Base-by-base conservation (phyloP, 2,888 invertebrate genomes). In the Chymomyza caudatula region DNA sequence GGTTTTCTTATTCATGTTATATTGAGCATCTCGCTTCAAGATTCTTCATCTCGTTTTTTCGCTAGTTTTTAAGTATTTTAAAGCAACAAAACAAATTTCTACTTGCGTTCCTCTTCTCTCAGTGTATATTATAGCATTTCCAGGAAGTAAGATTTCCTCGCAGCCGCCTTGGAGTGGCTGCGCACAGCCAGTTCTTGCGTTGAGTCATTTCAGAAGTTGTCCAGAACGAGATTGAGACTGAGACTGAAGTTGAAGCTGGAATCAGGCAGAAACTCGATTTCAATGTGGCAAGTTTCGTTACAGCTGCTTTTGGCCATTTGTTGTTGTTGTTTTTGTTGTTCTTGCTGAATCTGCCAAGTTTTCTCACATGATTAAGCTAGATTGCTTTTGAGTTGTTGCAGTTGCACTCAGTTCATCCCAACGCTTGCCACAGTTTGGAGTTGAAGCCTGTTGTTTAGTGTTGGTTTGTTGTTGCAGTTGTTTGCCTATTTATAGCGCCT, bases 281-380 rank as follows among this genome's bases (percentile, higher is more conserved):
- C 73, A 68, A 63, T 56, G 62, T 57, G 57, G 6, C 8, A 13
- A 51, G 51, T 60, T 63, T 65, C 53, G 60, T 65, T 64, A 54
- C 63, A 23, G 55, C 52, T 49, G 55, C 56, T 66, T 75, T 67
- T 57, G 56, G 63, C 60, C 63, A 54, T 54, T 71, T 65, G 62
- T 61, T 56, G 13, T 59, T 64, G 61, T 59, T 60, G 60, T n/a
- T n/a, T 54, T 71, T 65, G 62, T 61, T 56, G 13, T 59, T 64
- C 59, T 59, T 60, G 56, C 61, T 66, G 73, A 57, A 66, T 66
- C 73, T 73, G 64, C 71, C 58, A 74, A 69, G 71, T 84, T 77
- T 86, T 86, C 86, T 86, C 82, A 83, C 86, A 83, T 83, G 86
- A 83, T 83, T 83, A 83, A 83, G 85, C 77, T 77, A 75, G 82